These are phyloP conservation scores for Pelvicachromis taeniatus DNA, from an alignment of 2,113 vertebrate genomes.

Conservation along the genomic window DNA sequence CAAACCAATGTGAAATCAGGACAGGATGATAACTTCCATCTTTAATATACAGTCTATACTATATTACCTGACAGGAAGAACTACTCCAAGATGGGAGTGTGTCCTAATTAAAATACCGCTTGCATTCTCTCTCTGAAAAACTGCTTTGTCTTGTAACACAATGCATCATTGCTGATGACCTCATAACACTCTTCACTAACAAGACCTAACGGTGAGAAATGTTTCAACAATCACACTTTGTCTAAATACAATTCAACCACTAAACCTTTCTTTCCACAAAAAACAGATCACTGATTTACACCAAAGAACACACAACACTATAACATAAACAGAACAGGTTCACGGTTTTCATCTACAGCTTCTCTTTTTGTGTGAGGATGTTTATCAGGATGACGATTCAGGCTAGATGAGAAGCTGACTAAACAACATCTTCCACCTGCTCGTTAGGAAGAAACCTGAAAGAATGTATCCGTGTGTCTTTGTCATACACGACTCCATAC, in stretches of 20 bases:
- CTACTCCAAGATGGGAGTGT: not conserved
- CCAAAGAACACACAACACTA: not conserved
- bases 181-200: not conserved
- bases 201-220: not conserved
- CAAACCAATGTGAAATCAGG: not conserved
- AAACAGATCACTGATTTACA: not conserved
- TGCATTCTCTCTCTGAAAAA: not conserved
- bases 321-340: not conserved
- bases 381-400: not conserved
- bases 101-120: not conserved
- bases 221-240: not conserved
- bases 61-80: not conserved
- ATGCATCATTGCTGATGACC: not conserved
- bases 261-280: not conserved
- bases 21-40: not conserved
- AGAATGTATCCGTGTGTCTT: not conserved
- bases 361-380: not conserved
- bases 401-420: not conserved
- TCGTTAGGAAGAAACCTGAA: slow-evolving; percentile 17
- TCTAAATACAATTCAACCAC: not conserved
- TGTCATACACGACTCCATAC: not conserved
- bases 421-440: slow-evolving; percentile 6
- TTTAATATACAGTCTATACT: not conserved
- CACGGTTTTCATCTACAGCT: not conserved
- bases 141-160: not conserved